These are phyloP conservation scores for Ellobium chinense DNA, from an alignment of 2,888 invertebrate genomes.

Conservation along the genomic window DNA sequence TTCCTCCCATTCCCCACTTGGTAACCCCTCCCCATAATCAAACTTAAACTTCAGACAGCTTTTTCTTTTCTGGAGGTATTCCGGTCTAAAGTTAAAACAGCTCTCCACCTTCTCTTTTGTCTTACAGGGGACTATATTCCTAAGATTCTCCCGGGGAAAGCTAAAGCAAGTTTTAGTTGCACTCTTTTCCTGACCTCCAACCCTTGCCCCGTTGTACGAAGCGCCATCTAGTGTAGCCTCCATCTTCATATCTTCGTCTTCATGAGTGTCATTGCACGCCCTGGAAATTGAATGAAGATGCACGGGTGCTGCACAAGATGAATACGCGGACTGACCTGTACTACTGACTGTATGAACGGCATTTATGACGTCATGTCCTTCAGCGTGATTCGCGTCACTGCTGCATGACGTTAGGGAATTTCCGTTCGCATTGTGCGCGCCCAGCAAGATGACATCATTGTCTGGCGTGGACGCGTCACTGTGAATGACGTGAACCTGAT, in stretches of 20 bases:
- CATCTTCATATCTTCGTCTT: too few species aligned
- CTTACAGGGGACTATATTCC: neutral
- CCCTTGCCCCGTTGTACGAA: too few species aligned
- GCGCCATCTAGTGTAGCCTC: too few species aligned
- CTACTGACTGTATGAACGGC: neutral
- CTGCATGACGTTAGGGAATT: neutral
- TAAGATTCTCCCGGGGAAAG: neutral
- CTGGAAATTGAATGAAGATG: neutral
- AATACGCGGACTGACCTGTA: neutral
- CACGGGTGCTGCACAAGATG: neutral
- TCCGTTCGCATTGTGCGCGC: neutral
- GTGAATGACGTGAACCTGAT: neutral
- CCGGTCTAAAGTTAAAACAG: constrained; percentile 26
- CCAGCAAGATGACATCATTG: constrained; percentile 23
- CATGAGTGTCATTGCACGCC: neutral
- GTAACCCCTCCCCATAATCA: neutral
- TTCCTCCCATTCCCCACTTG: too few species aligned
- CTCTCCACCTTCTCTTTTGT: neutral
- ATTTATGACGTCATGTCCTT: too few species aligned
- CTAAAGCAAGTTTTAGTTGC: too few species aligned
- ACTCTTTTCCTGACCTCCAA: neutral
- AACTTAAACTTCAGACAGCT: neutral
- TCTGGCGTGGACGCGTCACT: neutral
- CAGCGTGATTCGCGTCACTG: too few species aligned
- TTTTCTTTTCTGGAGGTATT: neutral